These are phyloP conservation scores for Pyrgilauda ruficollis DNA, from an alignment of 2,113 vertebrate genomes.

Conservation along the genomic window DNA sequence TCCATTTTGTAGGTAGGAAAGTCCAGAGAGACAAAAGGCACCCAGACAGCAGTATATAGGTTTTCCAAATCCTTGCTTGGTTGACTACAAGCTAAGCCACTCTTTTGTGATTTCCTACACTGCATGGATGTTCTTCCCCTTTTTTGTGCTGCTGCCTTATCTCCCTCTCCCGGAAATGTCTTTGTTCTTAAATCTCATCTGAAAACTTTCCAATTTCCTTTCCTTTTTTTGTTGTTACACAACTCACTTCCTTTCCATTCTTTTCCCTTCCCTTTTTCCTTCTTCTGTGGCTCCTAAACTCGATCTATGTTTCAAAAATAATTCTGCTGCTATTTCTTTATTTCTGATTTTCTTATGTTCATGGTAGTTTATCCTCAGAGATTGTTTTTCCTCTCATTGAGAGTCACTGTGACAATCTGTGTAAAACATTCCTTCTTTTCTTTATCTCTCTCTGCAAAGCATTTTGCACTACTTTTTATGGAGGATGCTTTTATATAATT, in stretches of 20 bases:
- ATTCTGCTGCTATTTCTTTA: conserved; percentile 1
- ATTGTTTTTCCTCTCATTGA: not conserved
- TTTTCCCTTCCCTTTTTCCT: not conserved
- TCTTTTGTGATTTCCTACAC: not conserved
- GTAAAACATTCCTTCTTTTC: conserved; percentile 11
- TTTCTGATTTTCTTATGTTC: conserved; percentile 20
- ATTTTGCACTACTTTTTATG: conserved; percentile 21
- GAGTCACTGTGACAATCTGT: not conserved
- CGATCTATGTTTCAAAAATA: not conserved
- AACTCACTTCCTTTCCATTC: conserved; percentile 6
- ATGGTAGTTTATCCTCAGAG: not conserved
- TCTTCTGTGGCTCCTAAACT: not conserved
- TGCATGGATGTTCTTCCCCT: not conserved
- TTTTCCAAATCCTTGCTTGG: not conserved
- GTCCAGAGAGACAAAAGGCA: not conserved
- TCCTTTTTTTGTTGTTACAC: not conserved
- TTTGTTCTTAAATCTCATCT: conserved; percentile 24
- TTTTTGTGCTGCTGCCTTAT: not conserved
- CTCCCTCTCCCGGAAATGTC: not conserved
- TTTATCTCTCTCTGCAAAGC: conserved; percentile 38
- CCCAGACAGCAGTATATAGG: not conserved
- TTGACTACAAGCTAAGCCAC: not conserved
- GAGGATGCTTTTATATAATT: conserved; percentile 23
- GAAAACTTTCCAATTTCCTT: conserved; percentile 32
- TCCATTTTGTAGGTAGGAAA: not conserved